These are phyloP conservation scores for Pelagia noctiluca DNA, from an alignment of 30 jellyfish, hydroid and myxozoan genomes.

Conservation along the genomic window DNA sequence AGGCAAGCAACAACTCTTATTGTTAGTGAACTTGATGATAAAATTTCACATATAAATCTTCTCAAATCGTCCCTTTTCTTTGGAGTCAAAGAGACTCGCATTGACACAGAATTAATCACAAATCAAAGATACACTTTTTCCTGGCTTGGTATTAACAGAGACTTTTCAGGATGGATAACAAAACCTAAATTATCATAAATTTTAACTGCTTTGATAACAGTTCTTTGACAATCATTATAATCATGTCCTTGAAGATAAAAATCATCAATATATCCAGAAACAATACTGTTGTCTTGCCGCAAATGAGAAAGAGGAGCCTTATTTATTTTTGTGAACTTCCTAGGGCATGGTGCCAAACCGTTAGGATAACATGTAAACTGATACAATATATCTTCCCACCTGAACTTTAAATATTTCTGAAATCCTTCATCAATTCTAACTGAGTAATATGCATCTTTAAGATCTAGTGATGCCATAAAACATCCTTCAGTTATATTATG, in stretches of 20 bases:
- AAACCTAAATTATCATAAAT: constrained; percentile 40
- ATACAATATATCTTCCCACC: constrained; percentile 15
- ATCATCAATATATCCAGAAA: constrained; percentile 54
- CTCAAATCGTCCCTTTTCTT: background rate
- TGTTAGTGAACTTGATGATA: background rate
- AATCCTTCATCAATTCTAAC: too few species aligned
- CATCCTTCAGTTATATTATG: too few species aligned
- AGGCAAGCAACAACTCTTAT: constrained; percentile 53
- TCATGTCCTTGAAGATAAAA: constrained; percentile 29
- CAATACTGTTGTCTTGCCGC: constrained; percentile 16
- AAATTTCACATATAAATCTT: background rate
- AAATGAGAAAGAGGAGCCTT: constrained; percentile 36
- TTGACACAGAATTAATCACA: constrained; percentile 14
- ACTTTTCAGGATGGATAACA: constrained; percentile 45
- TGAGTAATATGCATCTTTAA: too few species aligned
- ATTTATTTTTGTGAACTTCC: constrained; percentile 44
- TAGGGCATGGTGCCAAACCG: constrained; percentile 26
- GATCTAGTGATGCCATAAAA: too few species aligned
- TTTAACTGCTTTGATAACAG: constrained; percentile 6
- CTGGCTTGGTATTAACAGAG: constrained; percentile 49
- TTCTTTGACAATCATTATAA: constrained; percentile 25
- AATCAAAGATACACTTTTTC: constrained; percentile 48
- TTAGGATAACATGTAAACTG: constrained; percentile 39
- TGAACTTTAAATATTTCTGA: too few species aligned
- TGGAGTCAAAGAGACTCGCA: constrained; percentile 34